These are phyloP conservation scores for Diloba caeruleocephala DNA, from an alignment of 2,888 invertebrate genomes.

Conservation along the genomic window DNA sequence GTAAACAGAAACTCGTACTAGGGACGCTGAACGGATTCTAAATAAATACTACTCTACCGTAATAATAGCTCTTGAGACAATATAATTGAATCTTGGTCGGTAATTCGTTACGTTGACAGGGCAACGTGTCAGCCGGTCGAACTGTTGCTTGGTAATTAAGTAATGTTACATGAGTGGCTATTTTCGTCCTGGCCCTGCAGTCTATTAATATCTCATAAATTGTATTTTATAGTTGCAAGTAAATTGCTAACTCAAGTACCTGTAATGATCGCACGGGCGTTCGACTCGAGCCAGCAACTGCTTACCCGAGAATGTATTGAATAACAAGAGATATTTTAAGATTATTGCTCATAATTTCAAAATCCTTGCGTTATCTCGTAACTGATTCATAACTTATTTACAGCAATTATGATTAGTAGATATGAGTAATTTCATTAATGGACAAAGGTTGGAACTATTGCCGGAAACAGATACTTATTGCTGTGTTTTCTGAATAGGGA, in stretches of 20 bases:
- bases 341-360: conserved; percentile 68
- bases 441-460: conserved; percentile 3
- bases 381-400: conserved; percentile 62
- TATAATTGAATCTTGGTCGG: conserved; percentile 74
- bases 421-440: conserved; percentile 20
- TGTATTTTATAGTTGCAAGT: conserved; percentile 69
- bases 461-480: conserved; percentile 3
- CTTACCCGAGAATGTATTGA: conserved; percentile 55
- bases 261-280: conserved; percentile 66
- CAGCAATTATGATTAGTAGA: conserved; percentile 54
- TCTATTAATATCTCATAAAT: conserved; percentile 81
- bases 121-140: conserved; percentile 45
- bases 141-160: conserved; percentile 65
- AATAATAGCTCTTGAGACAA: conserved; percentile 71
- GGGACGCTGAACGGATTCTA: conserved; percentile 34
- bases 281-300: conserved; percentile 49
- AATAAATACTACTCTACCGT: conserved; percentile 59
- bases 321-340: conserved; percentile 71
- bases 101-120: conserved; percentile 63
- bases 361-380: conserved; percentile 58
- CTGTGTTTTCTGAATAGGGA: conserved; percentile 7
- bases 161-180: conserved; percentile 70
- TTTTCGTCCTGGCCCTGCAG: conserved; percentile 71
- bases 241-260: conserved; percentile 80
- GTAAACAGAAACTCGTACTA: too few relatives aligned